Conservation (phyloP, 2,888 invertebrate genomes). For the Polyploca ridens region DNA sequence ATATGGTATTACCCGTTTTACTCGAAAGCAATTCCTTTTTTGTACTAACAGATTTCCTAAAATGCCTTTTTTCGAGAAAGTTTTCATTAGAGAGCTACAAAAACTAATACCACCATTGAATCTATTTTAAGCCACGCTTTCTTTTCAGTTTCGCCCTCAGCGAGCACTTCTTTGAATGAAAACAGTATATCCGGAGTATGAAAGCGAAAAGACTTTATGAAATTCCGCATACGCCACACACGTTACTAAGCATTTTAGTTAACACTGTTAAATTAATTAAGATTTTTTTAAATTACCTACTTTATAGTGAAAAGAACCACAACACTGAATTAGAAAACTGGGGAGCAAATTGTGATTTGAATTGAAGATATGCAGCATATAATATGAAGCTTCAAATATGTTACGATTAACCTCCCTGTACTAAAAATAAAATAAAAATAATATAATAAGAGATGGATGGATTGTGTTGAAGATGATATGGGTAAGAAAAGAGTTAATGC, state of each 20-base stretch:
- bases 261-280: not conserved
- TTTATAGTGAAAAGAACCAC: not conserved
- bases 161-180: conserved; percentile 34
- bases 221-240: conserved; percentile 24
- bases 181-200: conserved; percentile 29
- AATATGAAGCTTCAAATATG: no score
- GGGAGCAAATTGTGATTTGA: no score
- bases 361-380: no score
- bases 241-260: not conserved
- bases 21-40: not conserved
- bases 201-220: conserved; percentile 31
- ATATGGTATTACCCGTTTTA: not conserved
- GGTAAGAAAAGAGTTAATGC: no score
- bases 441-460: no score
- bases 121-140: conserved; percentile 30
- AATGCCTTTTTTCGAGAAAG: conserved; percentile 12
- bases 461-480: no score
- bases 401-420: no score
- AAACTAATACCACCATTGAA: conserved; percentile 23
- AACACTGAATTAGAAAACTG: no score
- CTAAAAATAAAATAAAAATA: no score
- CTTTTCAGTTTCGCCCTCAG: conserved; percentile 6
- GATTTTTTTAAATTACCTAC: not conserved
- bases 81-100: conserved; percentile 8
- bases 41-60: no score